These are phyloP conservation scores for Vollenhovia emeryi DNA, from an alignment of 1,140 invertebrate species.

Conservation along the genomic window DNA sequence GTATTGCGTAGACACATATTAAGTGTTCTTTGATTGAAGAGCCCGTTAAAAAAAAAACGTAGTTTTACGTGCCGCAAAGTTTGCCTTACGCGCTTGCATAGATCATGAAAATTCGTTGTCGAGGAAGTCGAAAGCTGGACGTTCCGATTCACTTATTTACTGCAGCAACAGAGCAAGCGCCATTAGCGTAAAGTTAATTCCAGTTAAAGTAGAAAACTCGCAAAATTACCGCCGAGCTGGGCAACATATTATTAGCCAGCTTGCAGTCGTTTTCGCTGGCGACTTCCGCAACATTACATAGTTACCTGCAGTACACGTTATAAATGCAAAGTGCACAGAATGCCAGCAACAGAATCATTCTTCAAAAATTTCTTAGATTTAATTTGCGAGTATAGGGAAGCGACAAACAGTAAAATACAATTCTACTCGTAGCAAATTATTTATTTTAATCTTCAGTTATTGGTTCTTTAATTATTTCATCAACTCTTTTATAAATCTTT, in stretches of 20 bases:
- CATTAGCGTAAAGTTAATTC: constrained; percentile 63
- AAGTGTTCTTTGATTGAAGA: neutral
- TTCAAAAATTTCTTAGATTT: constrained; percentile 22
- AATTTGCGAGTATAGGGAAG: neutral
- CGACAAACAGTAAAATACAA: neutral
- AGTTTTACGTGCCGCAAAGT: neutral
- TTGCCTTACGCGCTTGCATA: neutral
- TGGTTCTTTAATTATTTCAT: neutral
- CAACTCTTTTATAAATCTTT: neutral
- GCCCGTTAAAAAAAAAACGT: neutral
- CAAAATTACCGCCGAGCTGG: constrained; percentile 30
- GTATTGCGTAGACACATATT: neutral
- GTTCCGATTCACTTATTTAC: constrained; percentile 51
- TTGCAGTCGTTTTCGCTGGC: constrained; percentile 49
- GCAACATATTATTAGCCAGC: constrained; percentile 52
- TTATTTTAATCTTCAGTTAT: neutral
- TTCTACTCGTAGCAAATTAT: neutral
- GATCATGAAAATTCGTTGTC: constrained; percentile 31
- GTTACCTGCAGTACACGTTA: constrained; percentile 1
- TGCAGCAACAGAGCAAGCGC: constrained; percentile 32
- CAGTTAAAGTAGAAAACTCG: constrained; percentile 69
- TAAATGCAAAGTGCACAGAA: constrained; percentile 37
- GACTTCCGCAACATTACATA: constrained; percentile 16
- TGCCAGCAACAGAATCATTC: constrained; percentile 2
- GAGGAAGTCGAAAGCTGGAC: constrained; percentile 30